phyloP scores from a whole-genome alignment of 2,888 invertebrate species.

The Autographa gamma region DNA sequence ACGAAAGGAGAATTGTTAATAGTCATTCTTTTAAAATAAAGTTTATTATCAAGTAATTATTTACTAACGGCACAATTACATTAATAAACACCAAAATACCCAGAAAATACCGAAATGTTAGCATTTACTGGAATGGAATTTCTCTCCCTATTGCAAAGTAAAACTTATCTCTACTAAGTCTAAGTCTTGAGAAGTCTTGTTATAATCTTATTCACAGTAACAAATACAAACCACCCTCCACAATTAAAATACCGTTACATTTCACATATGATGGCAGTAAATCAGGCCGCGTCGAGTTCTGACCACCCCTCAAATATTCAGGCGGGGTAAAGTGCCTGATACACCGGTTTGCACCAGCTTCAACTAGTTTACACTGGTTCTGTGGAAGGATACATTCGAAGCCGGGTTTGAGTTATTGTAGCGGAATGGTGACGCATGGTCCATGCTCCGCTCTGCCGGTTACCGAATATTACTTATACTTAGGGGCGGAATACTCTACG shows the following conservation, averaged over 20 bases:
- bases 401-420: conserved; percentile 52
- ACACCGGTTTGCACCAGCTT: conserved; percentile 29
- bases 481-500: background rate
- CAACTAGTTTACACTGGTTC: conserved; percentile 10
- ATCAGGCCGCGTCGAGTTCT: conserved; percentile 60
- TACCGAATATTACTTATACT: background rate
- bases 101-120: too few relatives aligned
- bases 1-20: too few relatives aligned
- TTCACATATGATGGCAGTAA: conserved; percentile 53
- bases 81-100: too few relatives aligned
- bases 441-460: background rate
- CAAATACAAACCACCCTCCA: background rate
- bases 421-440: conserved; percentile 51
- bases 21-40: too few relatives aligned
- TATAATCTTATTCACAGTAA: background rate
- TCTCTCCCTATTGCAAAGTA: too few relatives aligned
- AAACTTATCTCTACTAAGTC: too few relatives aligned
- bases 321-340: conserved; percentile 51
- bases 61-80: too few relatives aligned
- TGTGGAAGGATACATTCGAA: conserved; percentile 47
- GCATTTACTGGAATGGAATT: too few relatives aligned
- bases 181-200: too few relatives aligned
- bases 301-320: conserved; percentile 70
- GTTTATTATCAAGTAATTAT: too few relatives aligned
- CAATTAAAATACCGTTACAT: conserved; percentile 10